Base-by-base conservation (phyloP, 2,888 invertebrate genomes). In the Elgonia sp. region DNA sequence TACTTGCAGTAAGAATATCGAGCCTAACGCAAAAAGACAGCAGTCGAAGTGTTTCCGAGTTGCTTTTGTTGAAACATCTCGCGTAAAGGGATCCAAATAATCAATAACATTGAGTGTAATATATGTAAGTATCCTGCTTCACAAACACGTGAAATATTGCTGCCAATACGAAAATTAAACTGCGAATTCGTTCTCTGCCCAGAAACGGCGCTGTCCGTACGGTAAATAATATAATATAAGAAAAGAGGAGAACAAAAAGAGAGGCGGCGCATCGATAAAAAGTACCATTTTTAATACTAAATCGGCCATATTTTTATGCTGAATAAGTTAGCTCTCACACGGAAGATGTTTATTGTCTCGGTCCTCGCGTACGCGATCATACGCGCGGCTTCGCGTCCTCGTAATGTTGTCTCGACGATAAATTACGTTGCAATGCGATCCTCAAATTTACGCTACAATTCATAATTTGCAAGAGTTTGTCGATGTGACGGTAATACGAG, bases 101-200 rank as follows among this genome's bases (percentile, higher is more conserved):
- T 83, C 87, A 87, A 87, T 87, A 87, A 83, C 75, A 73, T 72
- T 75, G 73, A 63, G 79, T 39, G 69, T 83, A 87, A 83, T 80
- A 69, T 80, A 80, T 87, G 87, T 83, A 87, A 83, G 80, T 83
- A 75, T 80, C 46, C 39, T 7, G 69, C 18, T 79, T 72, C 80
- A 65, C 69, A 87, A 87, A 79, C 82, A 84, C 21, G 75, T 80
- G 63, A 87, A 83, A 80, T 87, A 87, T 87, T 60, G 80, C 80
- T 83, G 69, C 79, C 83, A 84, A 87, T 87, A 83, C 87, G 80
- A 87, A 83, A 87, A 87, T 87, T 87, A 87, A 83, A 83, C 83
- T 87, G 83, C 46, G 57, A 86, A 82, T 77, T 82, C 77, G 77
- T 86, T 86, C 42, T 53, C 67, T 21, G 60, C 39, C 18, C n/a